phyloP scores from a whole-genome alignment of 2,797 vertebrate genomes.

The Lithobates pipiens region DNA sequence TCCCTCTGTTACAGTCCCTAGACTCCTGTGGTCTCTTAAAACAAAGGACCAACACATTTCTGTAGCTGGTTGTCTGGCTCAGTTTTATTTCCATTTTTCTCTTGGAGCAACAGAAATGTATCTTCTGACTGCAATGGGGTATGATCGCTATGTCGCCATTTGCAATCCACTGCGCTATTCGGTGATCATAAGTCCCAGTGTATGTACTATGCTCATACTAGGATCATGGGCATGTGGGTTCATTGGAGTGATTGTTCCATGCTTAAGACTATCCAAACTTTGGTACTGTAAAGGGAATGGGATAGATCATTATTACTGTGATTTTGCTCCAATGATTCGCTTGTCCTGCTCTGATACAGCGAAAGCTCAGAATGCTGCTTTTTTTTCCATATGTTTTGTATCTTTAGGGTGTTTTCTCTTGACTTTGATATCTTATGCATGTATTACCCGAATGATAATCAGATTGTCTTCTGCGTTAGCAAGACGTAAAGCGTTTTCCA shows the following conservation, averaged over 20 bases:
- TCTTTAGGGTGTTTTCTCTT: conserved; percentile 27
- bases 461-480: not conserved
- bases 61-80: no score
- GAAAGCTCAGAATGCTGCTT: conserved; percentile 29
- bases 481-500: conserved; percentile 34
- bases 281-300: conserved; percentile 63
- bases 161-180: conserved; percentile 58
- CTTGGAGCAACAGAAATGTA: no score
- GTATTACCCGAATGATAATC: conserved; percentile 7
- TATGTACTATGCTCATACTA: conserved; percentile 34
- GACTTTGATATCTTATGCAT: conserved; percentile 29
- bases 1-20: no score
- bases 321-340: conserved; percentile 63
- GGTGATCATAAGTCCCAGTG: not conserved
- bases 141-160: conserved; percentile 61
- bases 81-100: no score
- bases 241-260: conserved; percentile 50
- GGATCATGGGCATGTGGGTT: conserved; percentile 53
- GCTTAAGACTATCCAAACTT: conserved; percentile 53
- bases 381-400: not conserved
- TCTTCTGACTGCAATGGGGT: conserved; percentile 11
- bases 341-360: conserved; percentile 62
- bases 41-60: no score
- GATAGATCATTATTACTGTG: conserved; percentile 67
- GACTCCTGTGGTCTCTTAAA: no score